Conservation (phyloP, 2,113 vertebrate genomes). For the Spea multiplicata region DNA sequence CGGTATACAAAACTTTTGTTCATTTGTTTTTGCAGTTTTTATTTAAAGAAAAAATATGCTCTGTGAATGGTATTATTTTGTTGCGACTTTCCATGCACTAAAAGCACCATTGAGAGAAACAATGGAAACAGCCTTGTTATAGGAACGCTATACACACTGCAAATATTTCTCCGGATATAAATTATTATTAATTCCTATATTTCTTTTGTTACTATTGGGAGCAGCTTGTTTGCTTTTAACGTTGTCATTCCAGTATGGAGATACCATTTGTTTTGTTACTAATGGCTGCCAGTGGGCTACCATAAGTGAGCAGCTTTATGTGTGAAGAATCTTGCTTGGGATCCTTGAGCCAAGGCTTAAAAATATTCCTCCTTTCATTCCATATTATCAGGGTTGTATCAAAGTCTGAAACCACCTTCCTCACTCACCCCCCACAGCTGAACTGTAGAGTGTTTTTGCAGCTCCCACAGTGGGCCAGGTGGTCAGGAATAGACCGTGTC, state of each 20-base stretch:
- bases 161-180: constrained; percentile 8
- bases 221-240: neutral
- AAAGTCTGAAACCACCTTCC: too few relatives aligned
- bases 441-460: too few relatives aligned
- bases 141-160: neutral
- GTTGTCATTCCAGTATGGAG: neutral
- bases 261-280: neutral
- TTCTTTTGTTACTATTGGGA: neutral
- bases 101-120: constrained; percentile 4
- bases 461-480: too few relatives aligned
- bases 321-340: too few relatives aligned
- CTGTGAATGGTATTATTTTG: neutral
- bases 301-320: too few relatives aligned
- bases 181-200: constrained; percentile 3
- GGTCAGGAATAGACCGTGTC: too few relatives aligned
- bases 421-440: too few relatives aligned
- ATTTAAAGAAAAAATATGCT: constrained; percentile 9
- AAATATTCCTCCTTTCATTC: too few relatives aligned
- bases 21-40: neutral
- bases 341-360: too few relatives aligned
- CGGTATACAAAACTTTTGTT: constrained; percentile 8
- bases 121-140: constrained; percentile 16
- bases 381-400: too few relatives aligned
- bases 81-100: neutral
- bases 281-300: too few relatives aligned